Evolutionary conservation across 2,797 vertebrate species (phyloP).

Genomic region (Molossus alvarezi): DNA sequence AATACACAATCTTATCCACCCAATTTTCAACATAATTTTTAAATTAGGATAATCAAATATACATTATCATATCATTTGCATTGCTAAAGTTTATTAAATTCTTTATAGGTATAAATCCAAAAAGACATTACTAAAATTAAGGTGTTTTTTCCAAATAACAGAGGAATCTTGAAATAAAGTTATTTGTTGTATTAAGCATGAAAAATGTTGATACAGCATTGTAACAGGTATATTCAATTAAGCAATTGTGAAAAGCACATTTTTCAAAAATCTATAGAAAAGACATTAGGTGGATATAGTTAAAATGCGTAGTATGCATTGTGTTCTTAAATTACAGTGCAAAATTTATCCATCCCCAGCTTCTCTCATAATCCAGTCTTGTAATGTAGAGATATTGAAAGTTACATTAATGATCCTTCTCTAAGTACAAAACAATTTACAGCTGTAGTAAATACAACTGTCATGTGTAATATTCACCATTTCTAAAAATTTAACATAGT

Average conservation of each 20-base stretch:
- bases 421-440: slow-evolving; percentile 67
- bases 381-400: slow-evolving; percentile 60
- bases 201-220: background rate
- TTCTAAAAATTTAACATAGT: slow-evolving; percentile 65
- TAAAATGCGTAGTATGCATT: slow-evolving; percentile 4
- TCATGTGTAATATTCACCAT: slow-evolving; percentile 1
- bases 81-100: slow-evolving; percentile 32
- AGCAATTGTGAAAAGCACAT: background rate
- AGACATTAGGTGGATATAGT: background rate
- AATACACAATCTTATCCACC: background rate
- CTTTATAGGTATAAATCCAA: background rate
- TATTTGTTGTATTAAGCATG: background rate
- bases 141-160: background rate
- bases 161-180: slow-evolving; percentile 9
- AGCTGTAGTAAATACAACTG: slow-evolving; percentile 40
- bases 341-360: background rate
- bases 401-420: slow-evolving; percentile 57
- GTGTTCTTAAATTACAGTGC: background rate
- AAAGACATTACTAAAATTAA: slow-evolving; percentile 17
- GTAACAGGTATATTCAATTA: background rate
- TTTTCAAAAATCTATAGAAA: slow-evolving; percentile 38
- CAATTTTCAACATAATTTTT: slow-evolving; percentile 44
- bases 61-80: background rate
- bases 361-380: background rate
- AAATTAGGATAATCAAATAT: slow-evolving; percentile 22